These are phyloP conservation scores for Aphis craccivora DNA, from an alignment of 1,140 invertebrate species.

Conservation along the genomic window DNA sequence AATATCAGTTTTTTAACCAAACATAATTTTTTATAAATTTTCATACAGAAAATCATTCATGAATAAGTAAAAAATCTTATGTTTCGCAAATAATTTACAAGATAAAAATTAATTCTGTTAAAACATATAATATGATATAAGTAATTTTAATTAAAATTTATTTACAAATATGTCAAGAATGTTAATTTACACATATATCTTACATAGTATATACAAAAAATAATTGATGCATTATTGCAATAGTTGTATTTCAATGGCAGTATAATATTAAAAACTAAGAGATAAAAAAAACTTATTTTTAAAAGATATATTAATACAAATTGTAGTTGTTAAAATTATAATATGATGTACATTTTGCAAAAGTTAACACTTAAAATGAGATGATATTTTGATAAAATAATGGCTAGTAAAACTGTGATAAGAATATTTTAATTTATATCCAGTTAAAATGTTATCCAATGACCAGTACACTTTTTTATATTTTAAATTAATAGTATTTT, in stretches of 20 bases:
- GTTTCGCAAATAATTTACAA: neutral
- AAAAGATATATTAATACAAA: neutral
- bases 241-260: neutral
- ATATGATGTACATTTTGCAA: neutral
- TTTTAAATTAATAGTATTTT: neutral
- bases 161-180: neutral
- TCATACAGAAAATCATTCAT: neutral
- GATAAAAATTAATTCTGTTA: neutral
- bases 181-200: neutral
- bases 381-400: neutral
- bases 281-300: neutral
- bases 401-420: neutral
- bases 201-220: neutral
- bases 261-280: slow-evolving; percentile 1
- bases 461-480: neutral
- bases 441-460: neutral
- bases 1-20: neutral
- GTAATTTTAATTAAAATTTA: neutral
- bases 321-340: neutral
- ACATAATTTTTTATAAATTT: neutral
- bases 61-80: neutral
- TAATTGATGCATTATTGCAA: neutral
- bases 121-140: neutral
- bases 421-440: neutral
- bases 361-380: neutral